Base-by-base conservation (phyloP, 2,113 vertebrate genomes). In the Polypterus bichir region DNA sequence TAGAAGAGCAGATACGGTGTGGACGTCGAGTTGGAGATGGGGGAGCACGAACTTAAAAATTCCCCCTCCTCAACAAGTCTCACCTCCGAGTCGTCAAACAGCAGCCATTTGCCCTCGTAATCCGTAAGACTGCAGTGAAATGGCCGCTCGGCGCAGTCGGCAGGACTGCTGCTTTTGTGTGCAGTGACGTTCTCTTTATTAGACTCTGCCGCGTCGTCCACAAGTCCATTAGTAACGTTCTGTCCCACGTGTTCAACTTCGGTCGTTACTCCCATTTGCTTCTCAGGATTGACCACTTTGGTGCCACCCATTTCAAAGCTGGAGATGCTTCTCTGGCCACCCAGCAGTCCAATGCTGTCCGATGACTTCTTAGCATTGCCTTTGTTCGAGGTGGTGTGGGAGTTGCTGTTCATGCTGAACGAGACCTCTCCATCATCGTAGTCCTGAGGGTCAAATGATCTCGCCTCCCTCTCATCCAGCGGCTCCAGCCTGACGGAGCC, bases 1-100 rank as follows among this genome's bases (percentile, higher is more conserved):
- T 98, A 98, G 84, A 98, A 98, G 54, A 98, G 85, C 65, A 98
- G 84, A 73, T 98, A 98, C 5, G 96, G 96, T 45, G 94, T 98
- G 7, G 94, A 97, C 0, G 93, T 92, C 8, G 91, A 91, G 5
- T 85, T 88, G 0, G 87, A 91, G 3, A 89, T 83, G 0, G 94
- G 94, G 49, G 92, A 97, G 64, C 97, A 93, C 46, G 91, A 87
- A 73, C 79, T 88, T 65, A 98, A 71, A 57, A 98, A 97, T 64
- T 98, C 92, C 54, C 90, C 89, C 78, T 98, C 94, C 66, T 97
- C 89, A 4, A 87, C 93, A 60, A 97, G 77, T 71, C 88, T 93
- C 70, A 97, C 96, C 72, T 98, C 94, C 0, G 92, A 97, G 69
- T 98, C 94, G 44, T 98, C 94, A 9, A 98, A 98, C 63, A 97